These are phyloP conservation scores for Dromas ardeola DNA, from an alignment of 2,113 vertebrate species.

Conservation along the genomic window DNA sequence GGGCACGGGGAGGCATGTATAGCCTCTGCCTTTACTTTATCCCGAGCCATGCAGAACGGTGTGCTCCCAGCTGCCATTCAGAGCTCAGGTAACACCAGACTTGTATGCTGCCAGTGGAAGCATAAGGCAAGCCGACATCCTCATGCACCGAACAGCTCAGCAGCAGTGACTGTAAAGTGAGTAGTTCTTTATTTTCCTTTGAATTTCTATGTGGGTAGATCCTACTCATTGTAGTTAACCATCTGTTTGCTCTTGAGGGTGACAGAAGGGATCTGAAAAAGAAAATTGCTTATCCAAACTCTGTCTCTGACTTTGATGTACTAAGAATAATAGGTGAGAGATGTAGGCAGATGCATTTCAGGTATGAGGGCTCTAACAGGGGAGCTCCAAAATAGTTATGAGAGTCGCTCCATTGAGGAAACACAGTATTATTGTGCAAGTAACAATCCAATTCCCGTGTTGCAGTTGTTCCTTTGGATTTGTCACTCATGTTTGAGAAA, in stretches of 20 bases:
- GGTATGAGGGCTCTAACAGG: background rate
- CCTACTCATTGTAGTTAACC: background rate
- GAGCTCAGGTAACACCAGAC: background rate
- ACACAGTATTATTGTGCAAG: background rate
- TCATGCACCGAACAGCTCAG: background rate
- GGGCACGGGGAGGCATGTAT: background rate
- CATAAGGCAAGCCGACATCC: background rate
- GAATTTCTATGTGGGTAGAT: background rate
- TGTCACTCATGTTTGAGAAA: background rate
- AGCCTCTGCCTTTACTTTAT: background rate
- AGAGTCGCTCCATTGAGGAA: background rate
- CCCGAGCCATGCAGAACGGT: rapidly evolving
- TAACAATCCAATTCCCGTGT: background rate
- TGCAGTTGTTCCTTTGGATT: background rate
- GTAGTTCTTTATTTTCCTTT: constrained; percentile 12
- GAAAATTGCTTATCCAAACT: background rate
- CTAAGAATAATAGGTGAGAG: background rate
- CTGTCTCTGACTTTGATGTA: background rate
- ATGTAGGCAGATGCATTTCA: background rate
- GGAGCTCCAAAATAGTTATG: background rate
- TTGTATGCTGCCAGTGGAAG: background rate
- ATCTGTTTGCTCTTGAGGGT: background rate
- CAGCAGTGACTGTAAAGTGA: background rate
- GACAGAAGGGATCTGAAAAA: background rate
- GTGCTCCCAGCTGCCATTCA: background rate